These are phyloP conservation scores for Lasioglossum lativentre DNA, from an alignment of 2,888 invertebrate genomes.

Conservation along the genomic window DNA sequence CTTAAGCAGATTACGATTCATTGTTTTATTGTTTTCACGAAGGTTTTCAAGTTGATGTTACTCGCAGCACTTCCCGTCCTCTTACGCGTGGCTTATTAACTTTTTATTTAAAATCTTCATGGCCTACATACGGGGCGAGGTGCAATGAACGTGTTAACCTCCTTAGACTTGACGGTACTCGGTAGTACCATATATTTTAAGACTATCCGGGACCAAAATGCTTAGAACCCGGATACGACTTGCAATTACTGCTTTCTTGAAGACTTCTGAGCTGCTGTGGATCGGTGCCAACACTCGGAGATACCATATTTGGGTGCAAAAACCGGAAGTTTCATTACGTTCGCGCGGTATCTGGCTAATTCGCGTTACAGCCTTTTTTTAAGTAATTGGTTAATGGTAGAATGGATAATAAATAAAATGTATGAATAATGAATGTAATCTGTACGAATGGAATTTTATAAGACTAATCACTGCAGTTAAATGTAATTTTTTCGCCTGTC, in stretches of 20 bases:
- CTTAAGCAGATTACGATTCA: neutral
- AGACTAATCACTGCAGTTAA: neutral
- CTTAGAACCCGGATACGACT: neutral
- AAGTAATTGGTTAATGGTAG: neutral
- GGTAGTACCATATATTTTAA: neutral
- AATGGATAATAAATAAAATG: too few relatives aligned
- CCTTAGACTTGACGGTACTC: neutral
- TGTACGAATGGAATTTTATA: neutral
- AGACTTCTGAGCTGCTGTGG: neutral
- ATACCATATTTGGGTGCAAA: neutral
- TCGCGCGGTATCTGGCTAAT: neutral
- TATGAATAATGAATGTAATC: too few relatives aligned
- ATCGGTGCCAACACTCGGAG: neutral
- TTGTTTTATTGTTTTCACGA: neutral
- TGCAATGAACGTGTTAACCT: neutral
- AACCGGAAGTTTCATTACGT: neutral
- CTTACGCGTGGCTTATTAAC: neutral
- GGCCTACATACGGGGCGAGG: neutral
- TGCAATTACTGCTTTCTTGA: neutral
- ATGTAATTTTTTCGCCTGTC: neutral
- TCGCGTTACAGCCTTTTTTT: neutral
- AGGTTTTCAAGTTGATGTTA: neutral
- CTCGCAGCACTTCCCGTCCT: neutral
- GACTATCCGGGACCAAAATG: neutral
- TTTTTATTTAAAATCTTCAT: neutral